Conservation (phyloP, 2,113 vertebrate species). For the Xenus cinereus region DNA sequence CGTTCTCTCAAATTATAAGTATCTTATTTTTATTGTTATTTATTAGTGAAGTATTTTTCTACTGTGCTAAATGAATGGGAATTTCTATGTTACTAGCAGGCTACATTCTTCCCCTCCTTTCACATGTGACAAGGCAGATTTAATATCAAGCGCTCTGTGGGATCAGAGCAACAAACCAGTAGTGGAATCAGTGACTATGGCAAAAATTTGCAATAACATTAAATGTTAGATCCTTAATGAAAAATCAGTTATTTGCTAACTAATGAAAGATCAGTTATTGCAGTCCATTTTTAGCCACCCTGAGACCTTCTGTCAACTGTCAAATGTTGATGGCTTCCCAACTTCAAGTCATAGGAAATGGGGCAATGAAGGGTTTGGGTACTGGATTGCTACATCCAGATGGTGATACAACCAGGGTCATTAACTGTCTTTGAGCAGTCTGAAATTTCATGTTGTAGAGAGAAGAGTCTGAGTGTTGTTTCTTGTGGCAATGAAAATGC, state of each 20-base stretch:
- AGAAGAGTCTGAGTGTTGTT: background rate
- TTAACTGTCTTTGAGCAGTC: background rate
- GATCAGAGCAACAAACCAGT: background rate
- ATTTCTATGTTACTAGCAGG: background rate
- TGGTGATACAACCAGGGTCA: fast-evolving
- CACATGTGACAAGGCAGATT: background rate
- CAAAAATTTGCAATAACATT: background rate
- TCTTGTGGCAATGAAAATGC: background rate
- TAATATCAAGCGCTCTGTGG: background rate
- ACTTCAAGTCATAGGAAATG: background rate
- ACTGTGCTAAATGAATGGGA: background rate
- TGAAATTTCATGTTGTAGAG: background rate
- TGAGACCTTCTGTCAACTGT: background rate
- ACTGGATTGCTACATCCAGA: background rate
- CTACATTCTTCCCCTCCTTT: background rate
- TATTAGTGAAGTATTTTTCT: background rate
- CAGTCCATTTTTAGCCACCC: background rate
- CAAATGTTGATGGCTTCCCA: fast-evolving
- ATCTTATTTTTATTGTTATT: background rate
- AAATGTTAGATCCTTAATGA: background rate
- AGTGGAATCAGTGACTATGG: background rate
- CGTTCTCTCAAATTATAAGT: background rate
- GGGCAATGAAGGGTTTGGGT: background rate
- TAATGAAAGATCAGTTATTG: no score
- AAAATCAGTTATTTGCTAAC: background rate